Evolutionary conservation across 92 coral and sea anemone genomes (phyloP).

Genomic region (Siderastrea radians): DNA sequence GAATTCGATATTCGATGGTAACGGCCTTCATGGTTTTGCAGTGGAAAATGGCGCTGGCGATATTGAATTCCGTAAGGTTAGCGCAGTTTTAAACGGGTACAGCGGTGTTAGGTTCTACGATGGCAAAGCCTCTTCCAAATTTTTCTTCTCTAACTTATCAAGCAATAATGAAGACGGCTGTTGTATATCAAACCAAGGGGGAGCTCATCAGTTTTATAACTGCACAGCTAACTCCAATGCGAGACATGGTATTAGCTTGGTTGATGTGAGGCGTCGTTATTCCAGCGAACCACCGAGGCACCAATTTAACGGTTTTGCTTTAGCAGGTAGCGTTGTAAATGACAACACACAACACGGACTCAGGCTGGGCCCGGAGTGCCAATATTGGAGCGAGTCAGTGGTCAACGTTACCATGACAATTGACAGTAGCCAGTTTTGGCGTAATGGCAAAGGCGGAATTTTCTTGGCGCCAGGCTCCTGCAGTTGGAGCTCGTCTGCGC

Average conservation of each 20-base stretch:
- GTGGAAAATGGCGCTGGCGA: slow-evolving; percentile 43
- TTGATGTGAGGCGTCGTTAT: slow-evolving; percentile 3
- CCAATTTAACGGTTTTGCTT: slow-evolving; percentile 13
- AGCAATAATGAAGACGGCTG: slow-evolving; percentile 57
- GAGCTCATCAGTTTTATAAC: slow-evolving; percentile 29
- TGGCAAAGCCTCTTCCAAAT: slow-evolving; percentile 37
- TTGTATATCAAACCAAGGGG: slow-evolving; percentile 52
- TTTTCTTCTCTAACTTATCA: slow-evolving; percentile 16
- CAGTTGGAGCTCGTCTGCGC: neutral
- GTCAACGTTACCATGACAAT: slow-evolving; percentile 54
- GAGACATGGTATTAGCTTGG: slow-evolving; percentile 36
- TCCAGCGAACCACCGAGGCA: slow-evolving; percentile 12
- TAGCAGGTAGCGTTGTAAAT: slow-evolving; percentile 24
- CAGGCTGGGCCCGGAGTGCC: slow-evolving; percentile 36
- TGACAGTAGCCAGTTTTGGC: slow-evolving; percentile 27
- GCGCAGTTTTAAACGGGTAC: slow-evolving; percentile 19
- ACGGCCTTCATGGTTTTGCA: slow-evolving; percentile 32
- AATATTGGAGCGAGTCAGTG: slow-evolving; percentile 18
- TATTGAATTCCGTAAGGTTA: slow-evolving; percentile 16
- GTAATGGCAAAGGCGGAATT: slow-evolving; percentile 67
- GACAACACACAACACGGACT: slow-evolving; percentile 57
- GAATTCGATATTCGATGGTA: slow-evolving; percentile 28
- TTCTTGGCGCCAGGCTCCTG: slow-evolving; percentile 46
- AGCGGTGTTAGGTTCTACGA: slow-evolving; percentile 56
- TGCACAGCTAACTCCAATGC: slow-evolving; percentile 24